Conservation (phyloP, 2,113 vertebrate species). For the Coptodon rendalli region DNA sequence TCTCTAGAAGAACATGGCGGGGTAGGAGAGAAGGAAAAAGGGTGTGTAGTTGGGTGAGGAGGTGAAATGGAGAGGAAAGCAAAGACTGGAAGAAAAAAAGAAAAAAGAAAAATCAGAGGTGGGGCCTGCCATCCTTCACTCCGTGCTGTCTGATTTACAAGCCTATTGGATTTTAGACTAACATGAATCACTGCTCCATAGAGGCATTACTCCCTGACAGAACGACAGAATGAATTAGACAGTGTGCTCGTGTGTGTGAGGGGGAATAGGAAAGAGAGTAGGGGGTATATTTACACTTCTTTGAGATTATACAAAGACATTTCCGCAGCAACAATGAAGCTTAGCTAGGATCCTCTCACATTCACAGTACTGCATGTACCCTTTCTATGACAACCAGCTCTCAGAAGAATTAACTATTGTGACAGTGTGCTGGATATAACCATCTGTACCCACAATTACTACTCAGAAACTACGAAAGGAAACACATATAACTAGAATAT, state of each 20-base stretch:
- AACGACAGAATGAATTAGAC: slow-evolving; percentile 52
- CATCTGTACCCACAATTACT: background rate
- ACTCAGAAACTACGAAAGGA: background rate
- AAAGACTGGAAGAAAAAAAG: background rate
- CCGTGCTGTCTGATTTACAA: slow-evolving; percentile 61
- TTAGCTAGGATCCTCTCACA: slow-evolving; percentile 1
- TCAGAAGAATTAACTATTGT: background rate
- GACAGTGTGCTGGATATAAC: background rate
- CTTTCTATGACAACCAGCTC: background rate
- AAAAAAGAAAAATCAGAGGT: background rate
- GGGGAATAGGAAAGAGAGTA: background rate
- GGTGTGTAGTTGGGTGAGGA: background rate
- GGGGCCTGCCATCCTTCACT: slow-evolving; percentile 34
- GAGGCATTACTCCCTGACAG: slow-evolving; percentile 50
- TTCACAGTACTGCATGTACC: background rate
- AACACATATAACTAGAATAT: background rate
- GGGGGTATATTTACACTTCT: slow-evolving; percentile 18
- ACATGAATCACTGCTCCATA: slow-evolving; percentile 63
- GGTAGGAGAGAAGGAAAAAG: background rate
- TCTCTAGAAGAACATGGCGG: slow-evolving; percentile 5
- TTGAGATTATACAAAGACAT: background rate
- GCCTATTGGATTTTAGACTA: slow-evolving; percentile 66
- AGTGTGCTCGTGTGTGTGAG: background rate
- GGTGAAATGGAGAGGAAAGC: background rate
- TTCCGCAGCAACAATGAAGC: slow-evolving; percentile 19